These are phyloP conservation scores for Hypolimnas misippus DNA, from an alignment of 2,888 invertebrate genomes.

Conservation along the genomic window DNA sequence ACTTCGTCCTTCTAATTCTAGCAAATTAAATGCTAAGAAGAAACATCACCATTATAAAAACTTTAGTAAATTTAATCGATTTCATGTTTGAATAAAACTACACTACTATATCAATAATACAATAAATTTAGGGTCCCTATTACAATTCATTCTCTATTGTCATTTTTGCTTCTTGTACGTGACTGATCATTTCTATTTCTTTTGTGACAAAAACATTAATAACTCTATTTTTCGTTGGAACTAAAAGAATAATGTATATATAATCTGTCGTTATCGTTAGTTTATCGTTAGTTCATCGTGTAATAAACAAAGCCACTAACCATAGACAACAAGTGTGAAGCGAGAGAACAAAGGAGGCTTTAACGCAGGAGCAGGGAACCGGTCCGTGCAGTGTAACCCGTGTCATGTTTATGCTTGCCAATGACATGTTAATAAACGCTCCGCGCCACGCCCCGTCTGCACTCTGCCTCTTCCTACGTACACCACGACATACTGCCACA, in stretches of 20 bases:
- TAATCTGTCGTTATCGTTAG: conserved; percentile 1
- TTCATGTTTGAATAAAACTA: too few relatives aligned
- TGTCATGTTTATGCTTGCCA: conserved; percentile 50
- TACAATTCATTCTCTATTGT: background rate
- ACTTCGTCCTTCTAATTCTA: too few relatives aligned
- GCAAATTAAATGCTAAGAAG: too few relatives aligned
- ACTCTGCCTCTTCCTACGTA: conserved; percentile 25
- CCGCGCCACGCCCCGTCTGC: conserved; percentile 51
- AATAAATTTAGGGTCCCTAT: too few relatives aligned
- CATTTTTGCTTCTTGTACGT: background rate
- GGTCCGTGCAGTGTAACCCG: conserved; percentile 44
- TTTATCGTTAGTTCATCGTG: conserved; percentile 14
- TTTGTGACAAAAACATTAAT: too few relatives aligned
- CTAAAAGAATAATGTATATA: background rate
- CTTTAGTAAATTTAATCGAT: too few relatives aligned
- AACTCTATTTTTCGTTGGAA: background rate
- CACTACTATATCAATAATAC: too few relatives aligned
- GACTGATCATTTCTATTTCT: background rate
- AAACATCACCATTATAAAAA: too few relatives aligned
- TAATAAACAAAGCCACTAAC: conserved; percentile 46
- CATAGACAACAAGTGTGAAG: conserved; percentile 62
- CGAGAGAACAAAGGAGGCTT: conserved; percentile 61
- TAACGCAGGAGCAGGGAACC: conserved; percentile 53
- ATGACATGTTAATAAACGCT: conserved; percentile 70
- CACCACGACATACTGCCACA: conserved; percentile 19